Evolutionary conservation across 2,888 invertebrate genomes (phyloP).

Genomic region (Colostygia pectinataria): DNA sequence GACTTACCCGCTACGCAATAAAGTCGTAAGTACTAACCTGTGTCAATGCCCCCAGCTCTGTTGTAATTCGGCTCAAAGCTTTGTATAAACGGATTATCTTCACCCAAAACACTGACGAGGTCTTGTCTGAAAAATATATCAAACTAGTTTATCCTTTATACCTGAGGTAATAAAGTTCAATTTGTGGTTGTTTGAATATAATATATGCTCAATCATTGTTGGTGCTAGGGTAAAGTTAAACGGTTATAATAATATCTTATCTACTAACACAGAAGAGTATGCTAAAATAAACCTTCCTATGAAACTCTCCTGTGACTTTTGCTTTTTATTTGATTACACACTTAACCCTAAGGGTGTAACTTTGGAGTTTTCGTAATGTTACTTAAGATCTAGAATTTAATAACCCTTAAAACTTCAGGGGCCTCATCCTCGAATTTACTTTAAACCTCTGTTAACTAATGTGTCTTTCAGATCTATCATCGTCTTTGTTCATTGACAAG

Average conservation of each 20-base stretch:
- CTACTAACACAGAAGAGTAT: neutral
- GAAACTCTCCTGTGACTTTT: no score
- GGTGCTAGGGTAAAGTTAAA: neutral
- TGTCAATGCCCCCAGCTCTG: slow-evolving; percentile 69
- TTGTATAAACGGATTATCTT: slow-evolving; percentile 78
- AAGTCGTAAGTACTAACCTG: slow-evolving; percentile 54
- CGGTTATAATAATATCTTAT: neutral
- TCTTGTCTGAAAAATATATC: slow-evolving; percentile 66
- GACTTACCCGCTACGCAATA: no score
- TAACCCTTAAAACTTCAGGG: no score
- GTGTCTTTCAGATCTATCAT: no score
- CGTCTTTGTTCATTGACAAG: no score
- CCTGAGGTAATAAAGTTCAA: neutral
- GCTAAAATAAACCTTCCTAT: neutral
- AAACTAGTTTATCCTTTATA: neutral
- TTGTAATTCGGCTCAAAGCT: slow-evolving; percentile 80
- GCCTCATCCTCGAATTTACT: no score
- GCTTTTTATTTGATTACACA: no score
- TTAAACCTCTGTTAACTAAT: no score
- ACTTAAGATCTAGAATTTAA: no score
- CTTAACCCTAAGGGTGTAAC: no score
- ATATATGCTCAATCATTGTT: slow-evolving; percentile 4
- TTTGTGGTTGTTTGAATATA: neutral
- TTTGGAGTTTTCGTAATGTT: no score
- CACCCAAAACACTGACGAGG: slow-evolving; percentile 75